phyloP scores from a whole-genome alignment of 2,888 invertebrate genomes.

The Corbicula japonica region DNA sequence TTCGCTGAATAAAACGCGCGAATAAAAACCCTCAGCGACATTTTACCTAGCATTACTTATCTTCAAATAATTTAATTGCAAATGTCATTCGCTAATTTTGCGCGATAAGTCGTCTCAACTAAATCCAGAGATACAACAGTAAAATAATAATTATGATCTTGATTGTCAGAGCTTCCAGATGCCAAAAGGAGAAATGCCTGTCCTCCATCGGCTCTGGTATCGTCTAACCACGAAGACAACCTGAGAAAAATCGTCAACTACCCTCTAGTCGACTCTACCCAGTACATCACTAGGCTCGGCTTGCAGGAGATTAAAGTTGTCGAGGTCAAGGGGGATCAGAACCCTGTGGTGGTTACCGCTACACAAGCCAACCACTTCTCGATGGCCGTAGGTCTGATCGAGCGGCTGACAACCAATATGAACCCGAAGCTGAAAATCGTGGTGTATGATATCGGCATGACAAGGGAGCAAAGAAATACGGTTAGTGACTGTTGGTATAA shows the following conservation, averaged over 20 bases:
- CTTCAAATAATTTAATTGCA: no score
- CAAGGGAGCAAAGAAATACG: slow-evolving; percentile 18
- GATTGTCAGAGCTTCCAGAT: slow-evolving; percentile 25
- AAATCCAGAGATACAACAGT: no score
- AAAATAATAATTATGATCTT: no score
- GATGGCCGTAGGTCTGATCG: background rate
- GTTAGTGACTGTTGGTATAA: slow-evolving; percentile 13
- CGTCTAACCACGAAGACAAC: slow-evolving; percentile 8
- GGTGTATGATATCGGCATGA: slow-evolving; percentile 31
- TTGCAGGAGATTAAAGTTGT: slow-evolving; percentile 1
- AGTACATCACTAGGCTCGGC: slow-evolving; percentile 1
- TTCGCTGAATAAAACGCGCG: no score
- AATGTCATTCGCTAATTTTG: no score
- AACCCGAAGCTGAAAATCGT: slow-evolving; percentile 16
- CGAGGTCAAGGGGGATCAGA: background rate
- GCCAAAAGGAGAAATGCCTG: background rate
- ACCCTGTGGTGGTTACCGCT: slow-evolving; percentile 31
- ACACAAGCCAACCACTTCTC: slow-evolving; percentile 20
- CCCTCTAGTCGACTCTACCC: slow-evolving; percentile 19
- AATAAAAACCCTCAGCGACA: no score
- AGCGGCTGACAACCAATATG: slow-evolving; percentile 4
- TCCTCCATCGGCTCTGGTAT: slow-evolving; percentile 15
- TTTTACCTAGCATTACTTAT: no score
- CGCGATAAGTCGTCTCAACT: no score
- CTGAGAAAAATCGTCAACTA: slow-evolving; percentile 30